These are phyloP conservation scores for Aphodius granarius DNA, from an alignment of 2,888 invertebrate species.

Conservation along the genomic window DNA sequence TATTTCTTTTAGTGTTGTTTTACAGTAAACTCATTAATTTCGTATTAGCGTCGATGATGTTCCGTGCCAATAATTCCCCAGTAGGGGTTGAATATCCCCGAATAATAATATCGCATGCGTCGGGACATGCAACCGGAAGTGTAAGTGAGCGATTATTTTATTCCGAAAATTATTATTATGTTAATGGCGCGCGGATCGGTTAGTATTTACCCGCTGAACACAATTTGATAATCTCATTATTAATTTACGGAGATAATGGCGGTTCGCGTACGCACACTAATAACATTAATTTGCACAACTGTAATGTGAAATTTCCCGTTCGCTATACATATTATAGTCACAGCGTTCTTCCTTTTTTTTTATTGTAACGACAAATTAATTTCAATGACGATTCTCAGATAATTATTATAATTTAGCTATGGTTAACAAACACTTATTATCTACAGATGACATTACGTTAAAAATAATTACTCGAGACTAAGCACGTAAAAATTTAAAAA, in stretches of 20 bases:
- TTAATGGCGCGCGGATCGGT: neutral
- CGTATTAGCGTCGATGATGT: neutral
- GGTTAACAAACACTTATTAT: neutral
- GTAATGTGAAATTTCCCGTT: neutral
- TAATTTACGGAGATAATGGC: constrained; percentile 10
- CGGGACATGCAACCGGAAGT: neutral
- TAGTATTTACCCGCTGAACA: neutral
- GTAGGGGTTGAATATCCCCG: neutral
- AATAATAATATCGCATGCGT: neutral
- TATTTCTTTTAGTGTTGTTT: constrained; percentile 3
- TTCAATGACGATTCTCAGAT: neutral
- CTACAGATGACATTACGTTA: neutral
- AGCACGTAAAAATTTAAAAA: no score
- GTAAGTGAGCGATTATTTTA: neutral
- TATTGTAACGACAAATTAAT: neutral
- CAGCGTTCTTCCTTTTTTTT: neutral
- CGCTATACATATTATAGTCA: neutral
- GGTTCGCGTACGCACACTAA: neutral
- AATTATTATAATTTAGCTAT: neutral
- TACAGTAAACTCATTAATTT: neutral
- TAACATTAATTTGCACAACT: neutral
- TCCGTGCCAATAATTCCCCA: neutral
- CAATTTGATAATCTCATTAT: constrained; percentile 7
- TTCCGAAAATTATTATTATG: neutral
- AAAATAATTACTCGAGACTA: no score